Percentiles rank a stretch among this genome's conserved stretches.
Conservation (phyloP, 2,797 vertebrate genomes). For the Adelosebastes latens region DNA sequence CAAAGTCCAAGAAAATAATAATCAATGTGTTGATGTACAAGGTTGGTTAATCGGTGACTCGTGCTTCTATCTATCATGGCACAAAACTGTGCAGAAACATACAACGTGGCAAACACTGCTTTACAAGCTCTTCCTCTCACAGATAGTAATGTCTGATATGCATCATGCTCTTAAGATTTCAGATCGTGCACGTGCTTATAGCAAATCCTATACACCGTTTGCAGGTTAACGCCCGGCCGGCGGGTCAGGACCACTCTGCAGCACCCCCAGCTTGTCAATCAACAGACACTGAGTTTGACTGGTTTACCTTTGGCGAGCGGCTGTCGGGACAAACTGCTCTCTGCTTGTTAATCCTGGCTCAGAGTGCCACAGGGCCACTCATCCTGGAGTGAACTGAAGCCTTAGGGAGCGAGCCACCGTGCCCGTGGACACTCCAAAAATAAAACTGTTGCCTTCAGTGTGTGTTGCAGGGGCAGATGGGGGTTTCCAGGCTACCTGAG, state of each 20-base stretch:
- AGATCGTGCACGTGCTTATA: conserved; percentile 41
- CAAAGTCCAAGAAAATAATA: background rate
- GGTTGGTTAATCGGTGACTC: background rate
- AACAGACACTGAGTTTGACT: conserved; percentile 63
- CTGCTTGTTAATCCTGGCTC: conserved; percentile 77
- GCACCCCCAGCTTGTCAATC: conserved; percentile 60
- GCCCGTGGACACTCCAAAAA: conserved; percentile 84
- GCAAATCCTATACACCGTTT: conserved; percentile 36
- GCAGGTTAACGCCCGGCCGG: conserved; percentile 49
- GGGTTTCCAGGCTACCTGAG: conserved; percentile 81
- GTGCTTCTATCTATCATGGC: background rate
- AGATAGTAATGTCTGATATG: conserved; percentile 27
- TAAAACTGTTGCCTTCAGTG: conserved; percentile 79
- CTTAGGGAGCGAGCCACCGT: conserved; percentile 71
- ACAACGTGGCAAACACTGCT: background rate
- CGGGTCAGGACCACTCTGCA: conserved; percentile 30
- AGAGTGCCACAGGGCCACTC: conserved; percentile 73
- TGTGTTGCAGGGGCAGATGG: conserved; percentile 63
- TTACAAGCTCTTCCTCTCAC: conserved; percentile 11
- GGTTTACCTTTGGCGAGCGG: conserved; percentile 79
- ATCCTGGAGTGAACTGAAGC: conserved; percentile 76
- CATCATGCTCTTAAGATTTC: conserved; percentile 60
- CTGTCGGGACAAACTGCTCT: conserved; percentile 68
- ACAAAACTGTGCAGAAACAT: conserved; percentile 27
- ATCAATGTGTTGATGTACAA: background rate